Evolutionary conservation across 2,113 vertebrate genomes (phyloP).

Genomic region (Pterocles gutturalis): DNA sequence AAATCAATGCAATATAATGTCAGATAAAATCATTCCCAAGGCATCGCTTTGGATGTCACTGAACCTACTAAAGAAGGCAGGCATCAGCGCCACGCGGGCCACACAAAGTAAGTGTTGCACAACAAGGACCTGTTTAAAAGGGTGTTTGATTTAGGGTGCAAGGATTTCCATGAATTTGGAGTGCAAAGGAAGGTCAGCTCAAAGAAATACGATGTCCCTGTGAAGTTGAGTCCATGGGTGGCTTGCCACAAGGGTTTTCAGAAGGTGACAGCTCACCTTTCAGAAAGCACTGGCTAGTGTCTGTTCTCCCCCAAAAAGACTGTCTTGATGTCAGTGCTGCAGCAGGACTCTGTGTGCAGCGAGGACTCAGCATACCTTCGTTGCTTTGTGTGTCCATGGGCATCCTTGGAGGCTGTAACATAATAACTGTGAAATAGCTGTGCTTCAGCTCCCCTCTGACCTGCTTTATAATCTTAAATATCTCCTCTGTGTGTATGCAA

Average conservation of each 20-base stretch:
- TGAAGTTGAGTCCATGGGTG: background rate
- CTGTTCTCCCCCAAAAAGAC: background rate
- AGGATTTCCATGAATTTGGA: background rate
- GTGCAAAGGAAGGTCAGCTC: background rate
- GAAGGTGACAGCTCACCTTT: background rate
- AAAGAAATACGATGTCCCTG: background rate
- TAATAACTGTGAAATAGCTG: background rate
- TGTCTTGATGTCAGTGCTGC: background rate
- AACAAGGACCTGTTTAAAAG: background rate
- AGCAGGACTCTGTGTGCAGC: background rate
- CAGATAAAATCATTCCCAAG: background rate
- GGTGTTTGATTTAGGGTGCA: background rate
- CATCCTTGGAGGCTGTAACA: background rate
- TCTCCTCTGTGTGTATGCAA: background rate
- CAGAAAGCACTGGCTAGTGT: background rate
- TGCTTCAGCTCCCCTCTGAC: background rate
- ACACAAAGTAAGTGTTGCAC: accelerated
- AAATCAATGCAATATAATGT: background rate
- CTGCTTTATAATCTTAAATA: background rate
- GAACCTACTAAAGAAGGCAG: background rate
- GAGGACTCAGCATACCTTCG: accelerated
- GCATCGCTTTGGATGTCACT: background rate
- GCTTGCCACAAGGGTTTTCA: background rate
- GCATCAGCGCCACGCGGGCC: background rate
- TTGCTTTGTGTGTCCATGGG: background rate